These are phyloP conservation scores for Coleophora deauratella DNA, from an alignment of 2,888 invertebrate species.

Conservation along the genomic window DNA sequence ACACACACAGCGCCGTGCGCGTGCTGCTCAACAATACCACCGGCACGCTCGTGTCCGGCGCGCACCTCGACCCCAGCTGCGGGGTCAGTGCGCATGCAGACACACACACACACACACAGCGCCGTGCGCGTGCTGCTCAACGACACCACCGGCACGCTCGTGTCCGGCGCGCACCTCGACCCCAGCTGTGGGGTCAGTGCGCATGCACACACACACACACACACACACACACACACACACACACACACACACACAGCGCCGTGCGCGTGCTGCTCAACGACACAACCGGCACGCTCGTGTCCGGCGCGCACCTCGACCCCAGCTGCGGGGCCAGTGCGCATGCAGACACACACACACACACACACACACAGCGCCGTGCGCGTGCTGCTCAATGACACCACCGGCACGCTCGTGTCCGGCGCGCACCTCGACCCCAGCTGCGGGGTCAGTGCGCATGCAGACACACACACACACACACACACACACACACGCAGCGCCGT, in stretches of 20 bases:
- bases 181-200: no score
- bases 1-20: constrained; percentile 69
- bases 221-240: no score
- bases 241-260: no score
- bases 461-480: no score
- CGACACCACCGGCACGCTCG: constrained; percentile 82
- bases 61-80: constrained; percentile 75
- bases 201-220: no score
- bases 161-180: constrained; percentile 80
- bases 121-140: constrained; percentile 85
- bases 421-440: constrained; percentile 76
- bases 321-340: no score
- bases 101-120: no score
- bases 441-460: constrained; percentile 41
- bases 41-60: constrained; percentile 80
- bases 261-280: constrained; percentile 23
- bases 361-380: no score
- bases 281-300: constrained; percentile 45
- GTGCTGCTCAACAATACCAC: constrained; percentile 88
- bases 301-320: constrained; percentile 76
- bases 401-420: constrained; percentile 80
- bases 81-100: constrained; percentile 39
- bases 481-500: no score
- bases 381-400: constrained; percentile 86
- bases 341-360: no score